Evolutionary conservation across 2,888 invertebrate genomes (phyloP).

Genomic region (Ganaspis brasiliensis): DNA sequence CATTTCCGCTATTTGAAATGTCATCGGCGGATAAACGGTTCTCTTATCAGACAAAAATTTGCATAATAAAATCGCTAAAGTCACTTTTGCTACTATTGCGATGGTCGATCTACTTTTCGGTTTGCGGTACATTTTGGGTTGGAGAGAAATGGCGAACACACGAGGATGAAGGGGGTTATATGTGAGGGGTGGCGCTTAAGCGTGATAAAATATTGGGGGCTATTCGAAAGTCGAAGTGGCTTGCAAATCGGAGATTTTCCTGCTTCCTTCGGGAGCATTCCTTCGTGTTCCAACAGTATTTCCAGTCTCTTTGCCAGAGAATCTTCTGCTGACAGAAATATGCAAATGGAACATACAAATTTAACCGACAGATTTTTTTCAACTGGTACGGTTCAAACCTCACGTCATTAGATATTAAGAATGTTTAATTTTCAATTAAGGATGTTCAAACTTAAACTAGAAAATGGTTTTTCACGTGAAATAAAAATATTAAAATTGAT

Average conservation of each 20-base stretch:
- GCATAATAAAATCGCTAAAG: slow-evolving; percentile 36
- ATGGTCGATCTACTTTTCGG: slow-evolving; percentile 18
- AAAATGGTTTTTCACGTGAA: too few relatives aligned
- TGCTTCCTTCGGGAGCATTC: slow-evolving; percentile 59
- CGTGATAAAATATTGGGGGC: slow-evolving; percentile 68
- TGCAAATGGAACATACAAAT: slow-evolving; percentile 38
- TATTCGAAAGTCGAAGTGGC: slow-evolving; percentile 69
- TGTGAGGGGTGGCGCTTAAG: slow-evolving; percentile 32
- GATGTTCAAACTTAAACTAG: too few relatives aligned
- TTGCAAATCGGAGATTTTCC: slow-evolving; percentile 70
- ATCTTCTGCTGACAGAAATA: slow-evolving; percentile 39
- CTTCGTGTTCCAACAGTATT: slow-evolving; percentile 54
- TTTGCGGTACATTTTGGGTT: slow-evolving; percentile 1
- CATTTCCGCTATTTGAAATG: slow-evolving; percentile 5
- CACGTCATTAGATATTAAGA: not conserved
- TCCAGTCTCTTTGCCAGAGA: slow-evolving; percentile 37
- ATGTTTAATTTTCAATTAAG: not conserved
- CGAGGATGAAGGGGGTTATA: slow-evolving; percentile 44
- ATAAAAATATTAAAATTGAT: too few relatives aligned
- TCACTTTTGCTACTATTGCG: slow-evolving; percentile 17
- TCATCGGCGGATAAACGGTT: slow-evolving; percentile 12
- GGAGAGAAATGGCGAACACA: slow-evolving; percentile 8
- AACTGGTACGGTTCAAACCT: not conserved
- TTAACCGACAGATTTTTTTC: not conserved
- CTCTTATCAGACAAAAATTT: slow-evolving; percentile 18